Evolutionary conservation across 2,888 invertebrate genomes (phyloP).

Genomic region (Aphodius sticticus): DNA sequence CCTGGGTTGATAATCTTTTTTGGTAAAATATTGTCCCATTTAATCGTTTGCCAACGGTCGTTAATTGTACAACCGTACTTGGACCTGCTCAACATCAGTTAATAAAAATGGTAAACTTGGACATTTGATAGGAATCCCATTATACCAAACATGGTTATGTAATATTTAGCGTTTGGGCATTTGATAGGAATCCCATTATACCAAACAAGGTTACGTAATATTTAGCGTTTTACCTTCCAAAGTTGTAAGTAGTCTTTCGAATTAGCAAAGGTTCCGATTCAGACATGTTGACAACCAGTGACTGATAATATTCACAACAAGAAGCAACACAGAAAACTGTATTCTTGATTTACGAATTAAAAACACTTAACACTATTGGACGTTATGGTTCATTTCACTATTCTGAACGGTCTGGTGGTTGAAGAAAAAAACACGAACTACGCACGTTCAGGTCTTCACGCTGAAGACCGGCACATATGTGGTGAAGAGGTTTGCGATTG

Average conservation of each 20-base stretch:
- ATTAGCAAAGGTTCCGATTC: slow-evolving; percentile 16
- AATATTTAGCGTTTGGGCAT: not conserved
- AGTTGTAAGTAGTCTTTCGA: slow-evolving; percentile 28
- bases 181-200: not conserved
- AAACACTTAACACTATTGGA: not conserved
- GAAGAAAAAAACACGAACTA: not conserved
- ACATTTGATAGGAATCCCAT: not conserved
- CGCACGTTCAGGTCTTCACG: not conserved
- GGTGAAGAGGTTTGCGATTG: not conserved
- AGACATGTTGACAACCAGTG: not conserved
- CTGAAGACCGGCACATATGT: not conserved
- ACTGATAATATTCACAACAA: not conserved
- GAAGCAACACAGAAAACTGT: not conserved
- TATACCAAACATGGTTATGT: not conserved
- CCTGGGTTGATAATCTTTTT: not conserved
- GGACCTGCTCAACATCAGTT: not conserved
- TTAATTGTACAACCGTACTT: not conserved
- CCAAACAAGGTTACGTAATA: not conserved
- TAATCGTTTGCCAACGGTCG: not conserved
- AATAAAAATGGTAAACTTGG: not conserved
- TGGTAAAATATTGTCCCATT: not conserved
- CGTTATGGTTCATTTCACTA: not conserved
- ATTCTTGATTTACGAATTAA: not conserved
- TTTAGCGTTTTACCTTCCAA: slow-evolving; percentile 21
- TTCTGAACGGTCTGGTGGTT: not conserved